These are phyloP conservation scores for Tuta absoluta DNA, from an alignment of 2,888 invertebrate genomes.

Conservation along the genomic window DNA sequence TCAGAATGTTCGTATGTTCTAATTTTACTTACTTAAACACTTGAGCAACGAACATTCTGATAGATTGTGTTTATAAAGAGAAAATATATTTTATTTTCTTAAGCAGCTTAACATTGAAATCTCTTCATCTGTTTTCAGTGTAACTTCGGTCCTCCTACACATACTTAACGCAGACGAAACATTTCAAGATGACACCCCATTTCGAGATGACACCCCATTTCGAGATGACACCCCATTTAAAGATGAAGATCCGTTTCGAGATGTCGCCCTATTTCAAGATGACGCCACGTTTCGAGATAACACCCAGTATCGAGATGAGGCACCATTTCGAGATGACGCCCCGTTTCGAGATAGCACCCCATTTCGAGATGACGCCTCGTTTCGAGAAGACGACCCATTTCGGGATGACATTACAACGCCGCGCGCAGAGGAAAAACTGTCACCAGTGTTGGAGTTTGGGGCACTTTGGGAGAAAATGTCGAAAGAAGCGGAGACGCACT, in stretches of 20 bases:
- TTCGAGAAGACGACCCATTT: too few species aligned
- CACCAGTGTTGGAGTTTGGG: not conserved
- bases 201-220: too few species aligned
- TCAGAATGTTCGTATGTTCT: too few species aligned
- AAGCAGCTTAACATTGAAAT: not conserved
- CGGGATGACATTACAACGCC: not conserved
- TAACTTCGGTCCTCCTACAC: not conserved
- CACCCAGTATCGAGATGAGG: not conserved
- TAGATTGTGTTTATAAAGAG: too few species aligned
- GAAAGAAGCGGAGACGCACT: slow-evolving; percentile 32
- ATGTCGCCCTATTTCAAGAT: too few species aligned
- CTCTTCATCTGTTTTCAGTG: not conserved
- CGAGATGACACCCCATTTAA: not conserved
- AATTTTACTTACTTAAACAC: too few species aligned
- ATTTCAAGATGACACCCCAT: not conserved
- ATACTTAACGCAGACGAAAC: not conserved
- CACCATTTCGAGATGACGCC: not conserved
- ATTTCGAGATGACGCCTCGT: not conserved
- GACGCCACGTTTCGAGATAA: not conserved
- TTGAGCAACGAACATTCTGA: too few species aligned
- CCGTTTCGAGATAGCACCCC: too few species aligned
- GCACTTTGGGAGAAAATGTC: not conserved
- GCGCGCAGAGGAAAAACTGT: not conserved
- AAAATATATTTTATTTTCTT: too few species aligned
- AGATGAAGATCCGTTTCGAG: not conserved